Conservation (phyloP, 2,113 vertebrate species). For the Trochalopteron elliotii region DNA sequence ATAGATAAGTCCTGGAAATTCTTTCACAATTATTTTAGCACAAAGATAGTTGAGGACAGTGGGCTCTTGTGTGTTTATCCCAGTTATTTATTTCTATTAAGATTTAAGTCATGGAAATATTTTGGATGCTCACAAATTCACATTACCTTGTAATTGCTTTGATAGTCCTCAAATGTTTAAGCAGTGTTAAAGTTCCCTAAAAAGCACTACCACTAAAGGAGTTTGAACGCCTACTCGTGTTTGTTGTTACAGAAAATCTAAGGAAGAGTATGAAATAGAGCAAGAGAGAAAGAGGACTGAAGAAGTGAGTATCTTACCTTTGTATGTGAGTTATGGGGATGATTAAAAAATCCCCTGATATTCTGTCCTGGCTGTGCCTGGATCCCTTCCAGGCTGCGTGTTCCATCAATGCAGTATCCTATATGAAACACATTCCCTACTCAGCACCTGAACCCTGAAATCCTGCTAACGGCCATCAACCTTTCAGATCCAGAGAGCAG, state of each 20-base stretch:
- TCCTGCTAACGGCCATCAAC: not conserved
- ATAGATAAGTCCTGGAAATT: not conserved
- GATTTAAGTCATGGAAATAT: not conserved
- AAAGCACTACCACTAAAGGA: not conserved
- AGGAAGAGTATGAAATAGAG: constrained; percentile 92
- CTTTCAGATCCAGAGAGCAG: not conserved
- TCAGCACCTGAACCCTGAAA: not conserved
- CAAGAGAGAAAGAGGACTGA: constrained; percentile 75
- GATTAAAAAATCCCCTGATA: not conserved
- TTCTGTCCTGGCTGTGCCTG: not conserved
- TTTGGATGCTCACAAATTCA: not conserved
- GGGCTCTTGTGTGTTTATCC: not conserved
- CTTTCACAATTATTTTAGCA: not conserved
- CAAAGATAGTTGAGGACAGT: not conserved
- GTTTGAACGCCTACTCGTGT: not conserved
- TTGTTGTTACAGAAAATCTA: constrained; percentile 85
- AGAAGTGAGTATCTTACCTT: constrained; percentile 58
- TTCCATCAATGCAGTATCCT: not conserved
- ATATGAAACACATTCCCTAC: not conserved
- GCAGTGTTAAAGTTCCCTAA: not conserved
- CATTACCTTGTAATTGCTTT: not conserved
- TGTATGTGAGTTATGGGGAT: not conserved
- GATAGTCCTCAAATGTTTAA: not conserved
- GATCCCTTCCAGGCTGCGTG: not conserved
- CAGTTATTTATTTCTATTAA: not conserved